Percentiles rank a stretch among this genome's conserved stretches.
Evolutionary conservation across 2,113 vertebrate genomes (phyloP).

Genomic region (Hippocampus abdominalis): DNA sequence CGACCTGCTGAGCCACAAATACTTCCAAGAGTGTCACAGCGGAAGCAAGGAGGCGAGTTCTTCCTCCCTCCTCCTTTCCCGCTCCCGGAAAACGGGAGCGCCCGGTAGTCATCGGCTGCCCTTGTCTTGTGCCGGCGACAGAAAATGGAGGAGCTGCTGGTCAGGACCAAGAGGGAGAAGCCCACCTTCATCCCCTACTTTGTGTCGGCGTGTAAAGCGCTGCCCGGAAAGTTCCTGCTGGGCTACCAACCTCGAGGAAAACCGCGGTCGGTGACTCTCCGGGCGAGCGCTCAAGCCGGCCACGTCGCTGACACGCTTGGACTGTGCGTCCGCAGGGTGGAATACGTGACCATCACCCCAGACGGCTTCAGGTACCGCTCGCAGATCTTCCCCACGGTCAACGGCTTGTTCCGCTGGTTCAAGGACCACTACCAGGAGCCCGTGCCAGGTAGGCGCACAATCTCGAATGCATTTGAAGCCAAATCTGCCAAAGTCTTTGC

Average conservation of each 20-base stretch:
- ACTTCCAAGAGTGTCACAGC: conserved; percentile 88
- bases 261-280: conserved; percentile 66
- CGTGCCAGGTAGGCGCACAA: conserved; percentile 81
- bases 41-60: conserved; percentile 85
- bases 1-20: conserved; percentile 92
- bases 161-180: conserved; percentile 92
- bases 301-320: neutral
- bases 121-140: conserved; percentile 51
- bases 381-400: conserved; percentile 92
- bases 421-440: conserved; percentile 98
- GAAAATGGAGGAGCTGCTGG: conserved; percentile 94
- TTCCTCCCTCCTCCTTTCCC: neutral
- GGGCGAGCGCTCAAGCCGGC: neutral
- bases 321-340: conserved; percentile 73
- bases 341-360: conserved; percentile 94
- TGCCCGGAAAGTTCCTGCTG: conserved; percentile 94
- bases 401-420: conserved; percentile 96
- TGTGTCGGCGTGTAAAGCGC: conserved; percentile 90
- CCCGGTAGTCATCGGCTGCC: too few species aligned
- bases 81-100: too few species aligned
- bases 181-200: conserved; percentile 97
- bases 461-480: too few species aligned
- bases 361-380: conserved; percentile 96
- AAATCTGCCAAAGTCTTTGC: too few species aligned
- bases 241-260: conserved; percentile 97